phyloP scores from a whole-genome alignment of 2,888 invertebrate species.

The Meloe dianella region DNA sequence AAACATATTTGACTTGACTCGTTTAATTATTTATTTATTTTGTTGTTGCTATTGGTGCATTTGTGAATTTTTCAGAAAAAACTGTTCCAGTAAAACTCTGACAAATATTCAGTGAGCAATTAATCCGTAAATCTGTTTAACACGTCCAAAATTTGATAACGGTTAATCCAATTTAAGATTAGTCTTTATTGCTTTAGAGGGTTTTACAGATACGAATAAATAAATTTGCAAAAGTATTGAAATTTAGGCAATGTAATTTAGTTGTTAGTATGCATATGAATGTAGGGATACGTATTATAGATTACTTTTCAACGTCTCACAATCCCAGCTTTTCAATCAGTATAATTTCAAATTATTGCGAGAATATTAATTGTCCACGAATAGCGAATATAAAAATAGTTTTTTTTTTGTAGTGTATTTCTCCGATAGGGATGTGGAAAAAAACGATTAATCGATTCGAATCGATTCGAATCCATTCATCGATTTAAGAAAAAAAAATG shows the following conservation, averaged over 20 bases:
- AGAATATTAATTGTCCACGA: background rate
- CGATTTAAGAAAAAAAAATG: too few relatives aligned
- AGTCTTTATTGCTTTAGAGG: background rate
- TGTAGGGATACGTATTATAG: background rate
- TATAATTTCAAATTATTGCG: background rate
- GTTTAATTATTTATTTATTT: too few relatives aligned
- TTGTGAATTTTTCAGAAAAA: background rate
- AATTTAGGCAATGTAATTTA: background rate
- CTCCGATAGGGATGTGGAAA: too few relatives aligned
- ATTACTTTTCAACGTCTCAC: background rate
- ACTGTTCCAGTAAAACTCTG: background rate
- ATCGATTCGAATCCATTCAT: too few relatives aligned
- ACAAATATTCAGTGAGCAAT: background rate
- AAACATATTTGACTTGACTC: too few relatives aligned
- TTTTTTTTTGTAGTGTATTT: background rate
- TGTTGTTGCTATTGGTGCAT: too few relatives aligned
- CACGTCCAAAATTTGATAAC: background rate
- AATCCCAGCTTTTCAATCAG: background rate
- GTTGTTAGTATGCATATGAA: background rate
- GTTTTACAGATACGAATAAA: background rate
- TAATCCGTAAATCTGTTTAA: background rate
- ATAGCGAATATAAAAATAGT: background rate
- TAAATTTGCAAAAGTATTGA: background rate
- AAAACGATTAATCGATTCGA: too few relatives aligned
- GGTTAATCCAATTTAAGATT: background rate